phyloP scores from a whole-genome alignment of 2,888 invertebrate genomes.

The Calliopum simillimum region DNA sequence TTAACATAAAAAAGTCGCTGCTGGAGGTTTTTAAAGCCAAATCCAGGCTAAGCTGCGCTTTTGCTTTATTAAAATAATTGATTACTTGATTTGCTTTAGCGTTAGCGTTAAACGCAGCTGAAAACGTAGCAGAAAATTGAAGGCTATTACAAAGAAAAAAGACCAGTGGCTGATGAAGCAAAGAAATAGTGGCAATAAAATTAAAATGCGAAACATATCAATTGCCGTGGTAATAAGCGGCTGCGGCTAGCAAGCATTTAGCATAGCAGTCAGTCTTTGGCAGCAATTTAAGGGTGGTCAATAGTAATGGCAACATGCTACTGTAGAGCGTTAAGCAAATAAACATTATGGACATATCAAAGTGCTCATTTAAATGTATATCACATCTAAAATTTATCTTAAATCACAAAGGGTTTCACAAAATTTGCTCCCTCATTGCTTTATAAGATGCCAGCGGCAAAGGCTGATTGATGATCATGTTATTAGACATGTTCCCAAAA shows the following conservation, averaged over 20 bases:
- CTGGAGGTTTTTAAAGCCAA: conserved; percentile 7
- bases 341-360: too few species aligned
- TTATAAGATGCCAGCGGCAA: too few species aligned
- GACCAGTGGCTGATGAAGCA: not conserved
- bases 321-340: too few species aligned
- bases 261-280: not conserved
- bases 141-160: too few species aligned
- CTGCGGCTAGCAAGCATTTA: not conserved
- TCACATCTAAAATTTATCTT: not conserved
- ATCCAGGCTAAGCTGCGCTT: conserved; percentile 18
- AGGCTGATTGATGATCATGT: too few species aligned
- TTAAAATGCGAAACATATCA: too few species aligned
- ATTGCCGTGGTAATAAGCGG: conserved; percentile 9
- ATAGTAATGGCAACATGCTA: too few species aligned
- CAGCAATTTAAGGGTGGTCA: not conserved
- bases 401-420: not conserved
- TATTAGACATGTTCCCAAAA: too few species aligned
- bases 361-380: not conserved
- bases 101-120: not conserved
- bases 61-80: conserved; percentile 32
- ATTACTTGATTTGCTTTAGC: conserved; percentile 30
- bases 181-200: not conserved
- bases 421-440: too few species aligned
- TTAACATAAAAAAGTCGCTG: not conserved
- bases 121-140: not conserved